Conservation (phyloP, 2,888 invertebrate species). For the Anagyrus pseudococci region DNA sequence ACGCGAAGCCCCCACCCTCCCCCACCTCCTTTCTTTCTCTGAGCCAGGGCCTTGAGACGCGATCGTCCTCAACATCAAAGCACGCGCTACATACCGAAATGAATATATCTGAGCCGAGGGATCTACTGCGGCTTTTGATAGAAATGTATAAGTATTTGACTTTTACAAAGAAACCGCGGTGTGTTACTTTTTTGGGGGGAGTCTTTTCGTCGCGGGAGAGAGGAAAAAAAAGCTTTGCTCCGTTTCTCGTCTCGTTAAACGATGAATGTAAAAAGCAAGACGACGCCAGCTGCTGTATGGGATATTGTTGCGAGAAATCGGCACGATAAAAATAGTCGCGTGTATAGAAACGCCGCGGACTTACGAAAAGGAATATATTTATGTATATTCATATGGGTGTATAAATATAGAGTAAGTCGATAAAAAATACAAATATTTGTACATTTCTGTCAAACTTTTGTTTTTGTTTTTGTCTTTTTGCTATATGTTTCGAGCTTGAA, state of each 20-base stretch:
- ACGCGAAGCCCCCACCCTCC: background rate
- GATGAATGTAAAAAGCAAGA: background rate
- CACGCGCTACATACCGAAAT: slow-evolving; percentile 13
- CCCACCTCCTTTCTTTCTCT: slow-evolving; percentile 5
- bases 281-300: background rate
- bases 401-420: too few species aligned
- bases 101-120: background rate
- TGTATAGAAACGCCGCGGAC: background rate
- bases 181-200: too few species aligned
- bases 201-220: too few species aligned
- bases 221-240: too few species aligned
- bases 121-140: background rate
- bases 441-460: background rate
- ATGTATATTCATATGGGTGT: too few species aligned
- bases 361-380: background rate
- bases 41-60: slow-evolving; percentile 1
- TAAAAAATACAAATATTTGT: background rate
- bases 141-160: slow-evolving; percentile 2
- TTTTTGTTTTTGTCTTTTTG: background rate
- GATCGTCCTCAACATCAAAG: slow-evolving; percentile 20
- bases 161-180: background rate
- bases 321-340: background rate
- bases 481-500: background rate
- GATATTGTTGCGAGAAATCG: background rate
- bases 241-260: too few species aligned